phyloP scores from a whole-genome alignment of 2,888 invertebrate species.

The Ramazzottius varieornatus region DNA sequence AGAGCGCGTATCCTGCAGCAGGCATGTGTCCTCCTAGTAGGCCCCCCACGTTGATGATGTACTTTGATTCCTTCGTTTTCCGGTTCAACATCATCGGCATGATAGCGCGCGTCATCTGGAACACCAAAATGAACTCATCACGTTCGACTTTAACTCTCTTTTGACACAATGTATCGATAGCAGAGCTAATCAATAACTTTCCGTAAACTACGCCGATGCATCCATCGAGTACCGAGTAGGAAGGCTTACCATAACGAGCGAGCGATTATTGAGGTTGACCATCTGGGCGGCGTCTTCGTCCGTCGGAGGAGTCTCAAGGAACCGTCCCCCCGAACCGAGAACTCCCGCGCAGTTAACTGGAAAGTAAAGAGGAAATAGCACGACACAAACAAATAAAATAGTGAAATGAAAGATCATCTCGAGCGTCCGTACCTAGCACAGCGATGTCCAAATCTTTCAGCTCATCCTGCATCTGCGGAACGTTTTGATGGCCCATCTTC shows the following conservation, averaged over 20 bases:
- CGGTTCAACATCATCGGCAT: not conserved
- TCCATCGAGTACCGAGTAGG: not conserved
- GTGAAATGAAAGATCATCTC: not conserved
- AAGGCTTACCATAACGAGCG: not conserved
- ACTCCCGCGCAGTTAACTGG: not conserved
- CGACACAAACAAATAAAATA: not conserved
- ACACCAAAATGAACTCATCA: not conserved
- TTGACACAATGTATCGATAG: no score
- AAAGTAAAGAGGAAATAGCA: not conserved
- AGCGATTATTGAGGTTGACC: not conserved
- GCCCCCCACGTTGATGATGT: not conserved
- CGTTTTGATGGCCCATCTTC: not conserved
- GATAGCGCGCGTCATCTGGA: not conserved
- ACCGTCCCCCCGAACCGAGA: not conserved
- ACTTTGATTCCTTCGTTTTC: not conserved
- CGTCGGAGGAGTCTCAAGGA: not conserved
- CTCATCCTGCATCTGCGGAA: conserved; percentile 1
- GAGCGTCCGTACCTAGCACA: not conserved
- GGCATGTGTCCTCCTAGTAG: not conserved
- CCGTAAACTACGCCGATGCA: not conserved
- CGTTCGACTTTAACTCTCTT: not conserved
- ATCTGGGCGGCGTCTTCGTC: not conserved
- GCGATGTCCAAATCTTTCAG: conserved; percentile 1
- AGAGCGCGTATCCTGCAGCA: not conserved
- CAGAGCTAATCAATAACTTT: not conserved